These are phyloP conservation scores for Trematomus bernacchii DNA, from an alignment of 2,797 vertebrate species.

Conservation along the genomic window DNA sequence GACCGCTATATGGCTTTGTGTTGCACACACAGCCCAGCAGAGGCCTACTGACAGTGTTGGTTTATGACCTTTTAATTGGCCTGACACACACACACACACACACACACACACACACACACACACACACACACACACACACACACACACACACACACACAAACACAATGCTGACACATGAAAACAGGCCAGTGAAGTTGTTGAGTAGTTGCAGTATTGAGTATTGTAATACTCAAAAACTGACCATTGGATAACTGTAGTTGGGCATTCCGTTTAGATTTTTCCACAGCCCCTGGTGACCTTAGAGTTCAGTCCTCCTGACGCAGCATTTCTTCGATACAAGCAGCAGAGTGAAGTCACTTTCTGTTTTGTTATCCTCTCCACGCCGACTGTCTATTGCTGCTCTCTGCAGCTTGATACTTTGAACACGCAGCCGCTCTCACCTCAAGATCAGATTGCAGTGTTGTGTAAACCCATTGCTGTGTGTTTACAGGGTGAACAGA, in stretches of 20 bases:
- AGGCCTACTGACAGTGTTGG: conserved; percentile 42
- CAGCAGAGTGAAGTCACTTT: neutral
- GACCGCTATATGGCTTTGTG: conserved; percentile 68
- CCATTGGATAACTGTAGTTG: neutral
- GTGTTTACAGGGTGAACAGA: conserved; percentile 45
- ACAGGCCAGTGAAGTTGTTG: neutral
- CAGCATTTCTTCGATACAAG: neutral
- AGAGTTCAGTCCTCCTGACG: neutral
- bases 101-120: conserved; percentile 6
- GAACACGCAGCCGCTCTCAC: conserved; percentile 15
- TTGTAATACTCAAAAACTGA: neutral
- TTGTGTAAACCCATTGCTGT: conserved; percentile 54
- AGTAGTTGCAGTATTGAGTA: neutral
- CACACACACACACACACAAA: conserved; percentile 15
- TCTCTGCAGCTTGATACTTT: conserved; percentile 35
- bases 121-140: conserved; percentile 20
- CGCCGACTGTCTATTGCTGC: neutral
- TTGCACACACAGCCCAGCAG: conserved; percentile 45
- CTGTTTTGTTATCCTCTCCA: neutral
- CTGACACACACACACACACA: conserved; percentile 18
- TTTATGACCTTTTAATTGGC: conserved; percentile 39
- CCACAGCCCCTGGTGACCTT: neutral
- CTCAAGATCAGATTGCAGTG: conserved; percentile 53
- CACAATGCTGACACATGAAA: conserved; percentile 40
- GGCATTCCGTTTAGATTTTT: conserved; percentile 6